Evolutionary conservation across 1,140 invertebrate species (phyloP).

Genomic region (Trachymyrmex septentrionalis): DNA sequence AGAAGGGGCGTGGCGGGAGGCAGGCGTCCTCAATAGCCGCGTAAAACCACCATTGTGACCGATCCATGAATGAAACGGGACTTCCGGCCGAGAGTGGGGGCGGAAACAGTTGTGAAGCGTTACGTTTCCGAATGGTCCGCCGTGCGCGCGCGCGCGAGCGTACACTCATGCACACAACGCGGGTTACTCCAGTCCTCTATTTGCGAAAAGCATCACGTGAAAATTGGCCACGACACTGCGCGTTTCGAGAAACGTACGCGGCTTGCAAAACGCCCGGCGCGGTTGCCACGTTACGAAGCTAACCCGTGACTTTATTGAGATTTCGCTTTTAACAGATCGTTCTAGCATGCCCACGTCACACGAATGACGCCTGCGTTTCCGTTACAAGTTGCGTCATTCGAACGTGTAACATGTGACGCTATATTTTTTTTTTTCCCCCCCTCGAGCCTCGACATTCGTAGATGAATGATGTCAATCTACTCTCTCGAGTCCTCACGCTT

Average conservation of each 20-base stretch:
- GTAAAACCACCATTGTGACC: slow-evolving; percentile 85
- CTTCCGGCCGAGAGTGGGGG: slow-evolving; percentile 83
- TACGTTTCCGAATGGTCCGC: slow-evolving; percentile 82
- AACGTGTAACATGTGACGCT: slow-evolving; percentile 22
- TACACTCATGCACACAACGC: slow-evolving; percentile 23
- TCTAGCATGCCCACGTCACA: slow-evolving; percentile 1
- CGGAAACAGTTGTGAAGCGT: slow-evolving; percentile 84
- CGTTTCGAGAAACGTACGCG: background rate
- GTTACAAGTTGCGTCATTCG: slow-evolving; percentile 45
- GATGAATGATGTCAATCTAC: slow-evolving; percentile 20
- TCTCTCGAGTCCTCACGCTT: slow-evolving; percentile 4
- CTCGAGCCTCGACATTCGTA: background rate
- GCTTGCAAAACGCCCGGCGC: background rate
- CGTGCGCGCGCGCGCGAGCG: slow-evolving; percentile 68
- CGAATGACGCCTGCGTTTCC: slow-evolving; percentile 31
- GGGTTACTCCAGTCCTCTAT: background rate
- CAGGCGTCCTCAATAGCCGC: slow-evolving; percentile 83
- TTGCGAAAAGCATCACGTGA: slow-evolving; percentile 41
- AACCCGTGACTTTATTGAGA: slow-evolving; percentile 7
- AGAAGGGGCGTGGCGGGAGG: slow-evolving; percentile 75
- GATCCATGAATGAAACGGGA: slow-evolving; percentile 85
- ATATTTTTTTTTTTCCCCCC: background rate
- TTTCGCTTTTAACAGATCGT: slow-evolving; percentile 31
- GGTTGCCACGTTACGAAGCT: background rate
- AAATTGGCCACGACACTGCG: background rate